These are phyloP conservation scores for Zeus faber DNA, from an alignment of 2,113 vertebrate species.

Conservation along the genomic window DNA sequence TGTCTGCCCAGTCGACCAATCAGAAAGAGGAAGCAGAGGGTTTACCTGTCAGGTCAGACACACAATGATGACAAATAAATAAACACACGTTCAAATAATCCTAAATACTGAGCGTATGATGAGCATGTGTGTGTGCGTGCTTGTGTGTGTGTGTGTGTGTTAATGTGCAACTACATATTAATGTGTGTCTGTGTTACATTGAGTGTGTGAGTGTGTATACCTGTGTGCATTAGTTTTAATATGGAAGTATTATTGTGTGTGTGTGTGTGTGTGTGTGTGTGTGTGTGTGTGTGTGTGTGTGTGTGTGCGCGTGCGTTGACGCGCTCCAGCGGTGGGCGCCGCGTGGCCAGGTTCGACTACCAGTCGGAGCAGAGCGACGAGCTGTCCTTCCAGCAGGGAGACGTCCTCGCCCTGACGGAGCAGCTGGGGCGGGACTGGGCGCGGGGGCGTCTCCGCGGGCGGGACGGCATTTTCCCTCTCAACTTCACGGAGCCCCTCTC, in stretches of 20 bases:
- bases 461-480: conserved; percentile 82
- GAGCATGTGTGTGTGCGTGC: no score
- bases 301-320: background rate
- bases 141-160: no score
- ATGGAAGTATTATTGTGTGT: background rate
- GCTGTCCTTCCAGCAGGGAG: conserved; percentile 88
- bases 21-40: no score
- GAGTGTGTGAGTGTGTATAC: no score
- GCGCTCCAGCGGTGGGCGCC: conserved; percentile 70
- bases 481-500: conserved; percentile 77
- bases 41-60: no score
- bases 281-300: conserved; percentile 8
- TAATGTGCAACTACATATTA: no score
- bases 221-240: background rate
- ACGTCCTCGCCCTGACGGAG: conserved; percentile 81
- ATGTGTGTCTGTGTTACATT: no score
- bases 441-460: conserved; percentile 81
- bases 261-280: background rate
- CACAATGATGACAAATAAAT: no score
- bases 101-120: no score
- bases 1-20: no score
- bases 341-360: conserved; percentile 83
- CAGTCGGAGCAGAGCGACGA: conserved; percentile 86
- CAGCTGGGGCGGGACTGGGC: conserved; percentile 85
- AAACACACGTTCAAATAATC: no score